Base-by-base conservation (phyloP, 2,888 invertebrate genomes). In the Ernsta delagoae region DNA sequence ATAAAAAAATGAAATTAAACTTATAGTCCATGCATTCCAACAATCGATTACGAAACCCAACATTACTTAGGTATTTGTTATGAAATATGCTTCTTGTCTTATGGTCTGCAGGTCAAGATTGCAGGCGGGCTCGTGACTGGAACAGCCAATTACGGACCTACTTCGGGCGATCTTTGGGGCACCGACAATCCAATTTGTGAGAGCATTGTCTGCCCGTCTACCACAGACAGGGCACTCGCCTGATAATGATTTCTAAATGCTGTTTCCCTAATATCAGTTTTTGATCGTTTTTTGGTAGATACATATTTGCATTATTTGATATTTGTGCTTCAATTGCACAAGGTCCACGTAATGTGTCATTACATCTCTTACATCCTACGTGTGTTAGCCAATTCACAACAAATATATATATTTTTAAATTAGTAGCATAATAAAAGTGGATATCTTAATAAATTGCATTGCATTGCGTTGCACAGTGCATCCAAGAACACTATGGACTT, bases 171-270 rank as follows among this genome's bases (percentile, higher is more conserved):
- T 81, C 81, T 84, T 83, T 78, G 78, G 78, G 79, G 82, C 82
- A 80, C 80, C 75, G 80, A 83, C 87, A 87, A 88, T 89, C 87
- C 91, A 90, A 92, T 92, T 91, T 91, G 87, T 79, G 79, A 75
- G 84, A 75, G 84, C 87, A 90, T 88, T 90, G 90, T 90, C 84
- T 83, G 81, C 76, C 80, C 81, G 82, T 83, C 79, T 75, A 53
- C 61, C 39, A 41, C 67, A 61, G 56, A 62, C 56, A 11, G 53
- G 34, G 48, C 57, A 7, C 39, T 8, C 8, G 43, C 56, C 67
- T 67, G 56, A n/a, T 45, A 61, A 56, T 60, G 61, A 67, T 61
- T 62, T 70, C 45, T 57, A 59, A 68, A 68, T 62, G 59, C 67
- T 43, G 8, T 57, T 53, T 31, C 31, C 31, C n/a, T 24, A 41